A percentile compares a stretch with the other conserved stretches of the same genome.
phyloP scores from a whole-genome alignment of 2,113 vertebrate species.

The Plecotus auritus region DNA sequence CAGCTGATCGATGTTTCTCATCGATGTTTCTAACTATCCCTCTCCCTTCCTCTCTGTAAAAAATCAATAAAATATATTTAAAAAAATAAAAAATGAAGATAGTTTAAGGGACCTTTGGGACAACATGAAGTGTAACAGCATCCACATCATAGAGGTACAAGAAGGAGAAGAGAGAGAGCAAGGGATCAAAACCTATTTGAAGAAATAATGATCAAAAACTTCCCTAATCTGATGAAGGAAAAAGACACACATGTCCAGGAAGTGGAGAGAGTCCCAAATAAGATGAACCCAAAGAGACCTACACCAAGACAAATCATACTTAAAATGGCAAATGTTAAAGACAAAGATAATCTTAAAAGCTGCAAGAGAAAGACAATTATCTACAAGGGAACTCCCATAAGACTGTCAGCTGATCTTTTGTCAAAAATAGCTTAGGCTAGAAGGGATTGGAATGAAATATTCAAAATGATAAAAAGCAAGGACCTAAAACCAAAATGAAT shows the following conservation, averaged over 20 bases:
- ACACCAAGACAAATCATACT: neutral
- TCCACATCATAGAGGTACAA: neutral
- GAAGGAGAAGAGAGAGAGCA: neutral
- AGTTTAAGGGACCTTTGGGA: neutral
- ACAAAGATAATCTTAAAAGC: neutral
- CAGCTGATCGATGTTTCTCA: too few relatives aligned
- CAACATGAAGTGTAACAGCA: neutral
- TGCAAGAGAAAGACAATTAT: neutral
- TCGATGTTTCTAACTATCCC: too few relatives aligned
- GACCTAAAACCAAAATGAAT: neutral
- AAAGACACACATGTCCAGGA: neutral
- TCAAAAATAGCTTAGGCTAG: neutral
- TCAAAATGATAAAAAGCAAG: neutral
- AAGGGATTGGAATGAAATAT: neutral
- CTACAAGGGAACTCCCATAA: neutral
- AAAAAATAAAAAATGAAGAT: neutral
- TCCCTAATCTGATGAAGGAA: neutral
- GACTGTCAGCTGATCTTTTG: neutral
- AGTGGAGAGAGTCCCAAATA: neutral
- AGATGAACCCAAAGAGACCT: neutral
- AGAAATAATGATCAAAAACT: neutral
- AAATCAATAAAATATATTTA: too few relatives aligned
- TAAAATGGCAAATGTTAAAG: neutral
- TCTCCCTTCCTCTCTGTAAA: too few relatives aligned
- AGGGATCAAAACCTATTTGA: neutral